Evolutionary conservation across 2,888 invertebrate genomes (phyloP).

Genomic region (Drosophila diplacantha): DNA sequence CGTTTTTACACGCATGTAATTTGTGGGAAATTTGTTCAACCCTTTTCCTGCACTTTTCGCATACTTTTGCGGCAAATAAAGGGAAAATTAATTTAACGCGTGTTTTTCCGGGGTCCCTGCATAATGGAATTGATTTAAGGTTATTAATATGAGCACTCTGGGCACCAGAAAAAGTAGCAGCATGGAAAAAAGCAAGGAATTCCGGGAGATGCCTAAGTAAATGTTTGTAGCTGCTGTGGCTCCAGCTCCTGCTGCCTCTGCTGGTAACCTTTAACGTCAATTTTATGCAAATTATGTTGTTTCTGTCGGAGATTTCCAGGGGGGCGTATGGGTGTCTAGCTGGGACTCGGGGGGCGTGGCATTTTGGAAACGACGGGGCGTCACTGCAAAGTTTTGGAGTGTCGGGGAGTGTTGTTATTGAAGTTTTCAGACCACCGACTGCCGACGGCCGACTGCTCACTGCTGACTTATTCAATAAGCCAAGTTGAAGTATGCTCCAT

Average conservation of each 20-base stretch:
- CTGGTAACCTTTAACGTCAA: constrained; percentile 77
- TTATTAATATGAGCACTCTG: constrained; percentile 64
- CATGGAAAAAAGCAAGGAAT: constrained; percentile 23
- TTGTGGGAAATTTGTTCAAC: constrained; percentile 65
- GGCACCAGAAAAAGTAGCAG: constrained; percentile 10
- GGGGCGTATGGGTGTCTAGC: constrained; percentile 15
- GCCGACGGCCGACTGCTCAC: constrained; percentile 38
- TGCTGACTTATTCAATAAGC: constrained; percentile 78
- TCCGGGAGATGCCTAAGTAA: constrained; percentile 65
- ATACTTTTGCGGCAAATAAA: constrained; percentile 61
- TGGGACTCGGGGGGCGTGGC: constrained; percentile 51
- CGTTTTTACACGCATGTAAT: constrained; percentile 64
- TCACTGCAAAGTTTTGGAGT: constrained; percentile 53
- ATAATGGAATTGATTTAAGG: constrained; percentile 75
- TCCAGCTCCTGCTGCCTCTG: constrained; percentile 55
- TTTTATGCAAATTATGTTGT: constrained; percentile 78
- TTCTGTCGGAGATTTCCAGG: constrained; percentile 50
- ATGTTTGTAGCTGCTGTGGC: constrained; percentile 64
- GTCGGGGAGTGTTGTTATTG: constrained; percentile 64
- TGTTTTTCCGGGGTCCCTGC: constrained; percentile 53
- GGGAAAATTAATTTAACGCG: constrained; percentile 73
- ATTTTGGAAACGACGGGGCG: constrained; percentile 62
- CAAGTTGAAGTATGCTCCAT: constrained; percentile 72
- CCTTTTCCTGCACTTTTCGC: constrained; percentile 48
- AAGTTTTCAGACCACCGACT: constrained; percentile 52